Base-by-base conservation (phyloP, 2,113 vertebrate species). In the Fulica atra region DNA sequence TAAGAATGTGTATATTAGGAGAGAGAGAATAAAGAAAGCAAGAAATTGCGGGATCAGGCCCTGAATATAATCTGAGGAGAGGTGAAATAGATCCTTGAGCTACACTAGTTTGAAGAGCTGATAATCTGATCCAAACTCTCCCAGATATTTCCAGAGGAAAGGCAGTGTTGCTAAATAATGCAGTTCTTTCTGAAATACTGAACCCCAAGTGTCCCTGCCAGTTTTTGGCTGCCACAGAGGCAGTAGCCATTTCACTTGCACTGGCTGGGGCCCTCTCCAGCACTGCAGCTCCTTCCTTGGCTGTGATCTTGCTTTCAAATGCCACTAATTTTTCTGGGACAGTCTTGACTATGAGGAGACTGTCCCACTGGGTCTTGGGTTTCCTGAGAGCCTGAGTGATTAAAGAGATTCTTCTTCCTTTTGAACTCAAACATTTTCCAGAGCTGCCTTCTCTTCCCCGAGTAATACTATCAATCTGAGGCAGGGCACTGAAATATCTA, bases 381-480 rank as follows among this genome's bases (percentile, higher is more conserved):
- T 98, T 98, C 97, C 96, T 97, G 95, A 95, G 88, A 97, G 96
- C 97, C 74, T 88, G 65, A 72, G 86, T 98, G 97, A 97, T 98
- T 98, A 98, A 97, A 98, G 97, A 94, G 90, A 93, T 95, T 96
- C 95, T 96, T 95, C 78, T 95, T 97, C 81, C 91, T 97, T 91
- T 53, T 91, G 91, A 97, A 94, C 96, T 91, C 72, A 82, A 92
- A 94, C 31, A 48, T 94, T 96, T 96, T 96, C 89, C 91, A 94
- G 88, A 84, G 89, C 74, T 92, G 80, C 72, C 50, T 81, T 88
- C 91, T 92, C 96, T 74, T 95, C 86, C 72, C 78, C 46, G 91
- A 77, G 71, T 92, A 96, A 92, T 83, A 78, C 86, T 97, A 77
- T 97, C 88, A 95, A 10, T 60, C 80, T 94, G 95, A 97, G 81